Percentiles rank a stretch among this genome's conserved stretches.
Evolutionary conservation across 2,113 vertebrate genomes (phyloP).

Genomic region (Lipotes vexillifer): DNA sequence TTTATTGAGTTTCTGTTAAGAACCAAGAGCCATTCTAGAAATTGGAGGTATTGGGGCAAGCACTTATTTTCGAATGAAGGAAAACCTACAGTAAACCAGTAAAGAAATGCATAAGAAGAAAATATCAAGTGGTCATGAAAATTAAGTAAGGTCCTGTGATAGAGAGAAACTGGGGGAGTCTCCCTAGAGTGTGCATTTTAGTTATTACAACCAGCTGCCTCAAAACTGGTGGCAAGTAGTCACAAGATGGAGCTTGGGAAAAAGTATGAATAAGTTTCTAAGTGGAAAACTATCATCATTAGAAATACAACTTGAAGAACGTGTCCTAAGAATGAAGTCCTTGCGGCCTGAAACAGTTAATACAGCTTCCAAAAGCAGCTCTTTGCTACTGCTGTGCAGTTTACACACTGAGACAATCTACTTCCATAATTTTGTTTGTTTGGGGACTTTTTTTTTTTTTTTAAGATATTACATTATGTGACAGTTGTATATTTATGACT

Average conservation of each 20-base stretch:
- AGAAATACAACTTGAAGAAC: background rate
- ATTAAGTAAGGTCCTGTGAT: background rate
- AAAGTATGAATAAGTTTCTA: slow-evolving; percentile 14
- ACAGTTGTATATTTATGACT: background rate
- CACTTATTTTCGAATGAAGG: background rate
- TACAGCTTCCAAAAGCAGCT: background rate
- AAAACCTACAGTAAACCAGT: background rate
- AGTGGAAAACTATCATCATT: background rate
- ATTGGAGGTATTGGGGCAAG: background rate
- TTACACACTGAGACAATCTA: background rate
- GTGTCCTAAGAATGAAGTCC: background rate
- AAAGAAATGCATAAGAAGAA: background rate
- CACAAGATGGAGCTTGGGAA: slow-evolving; percentile 17
- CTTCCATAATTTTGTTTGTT: background rate
- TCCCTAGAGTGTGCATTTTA: background rate
- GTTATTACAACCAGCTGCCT: background rate
- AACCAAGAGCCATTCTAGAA: background rate
- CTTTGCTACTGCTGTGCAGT: background rate
- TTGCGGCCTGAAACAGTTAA: background rate
- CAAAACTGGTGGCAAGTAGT: background rate
- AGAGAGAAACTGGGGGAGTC: background rate
- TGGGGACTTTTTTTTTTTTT: slow-evolving; percentile 20
- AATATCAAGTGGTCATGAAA: background rate
- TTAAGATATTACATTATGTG: background rate
- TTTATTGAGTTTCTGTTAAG: background rate